phyloP scores from a whole-genome alignment of 2,797 vertebrate species.

The Sebastes diploproa region DNA sequence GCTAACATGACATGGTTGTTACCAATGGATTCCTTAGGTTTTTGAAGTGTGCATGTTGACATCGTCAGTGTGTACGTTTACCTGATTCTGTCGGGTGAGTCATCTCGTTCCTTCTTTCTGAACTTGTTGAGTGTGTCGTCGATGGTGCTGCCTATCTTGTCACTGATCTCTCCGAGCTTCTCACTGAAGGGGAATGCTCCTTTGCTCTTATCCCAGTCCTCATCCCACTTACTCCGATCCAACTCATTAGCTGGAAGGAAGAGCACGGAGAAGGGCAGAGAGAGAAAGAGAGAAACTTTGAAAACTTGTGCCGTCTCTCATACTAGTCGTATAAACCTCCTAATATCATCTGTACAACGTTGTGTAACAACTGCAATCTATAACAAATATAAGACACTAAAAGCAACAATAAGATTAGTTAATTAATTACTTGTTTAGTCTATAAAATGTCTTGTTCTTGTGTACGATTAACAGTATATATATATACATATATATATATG shows the following conservation, averaged over 20 bases:
- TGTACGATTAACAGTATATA: too few relatives aligned
- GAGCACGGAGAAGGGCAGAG: neutral
- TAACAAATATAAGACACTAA: neutral
- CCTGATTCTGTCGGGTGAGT: conserved; percentile 96
- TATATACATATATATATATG: too few relatives aligned
- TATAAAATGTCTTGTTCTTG: neutral
- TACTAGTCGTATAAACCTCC: neutral
- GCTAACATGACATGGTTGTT: too few relatives aligned
- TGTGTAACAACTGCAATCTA: neutral
- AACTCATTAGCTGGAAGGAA: conserved; percentile 82
- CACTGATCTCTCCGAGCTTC: conserved; percentile 95
- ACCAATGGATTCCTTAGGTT: too few relatives aligned
- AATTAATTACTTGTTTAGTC: neutral
- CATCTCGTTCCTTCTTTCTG: conserved; percentile 96
- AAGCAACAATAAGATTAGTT: neutral
- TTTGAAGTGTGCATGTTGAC: too few relatives aligned
- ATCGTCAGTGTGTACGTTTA: conserved; percentile 47
- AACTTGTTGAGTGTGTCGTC: conserved; percentile 99
- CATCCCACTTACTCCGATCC: conserved; percentile 97
- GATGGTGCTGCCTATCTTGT: conserved; percentile 98
- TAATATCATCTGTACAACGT: neutral
- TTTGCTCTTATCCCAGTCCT: conserved; percentile 97
- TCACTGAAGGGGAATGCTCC: conserved; percentile 95
- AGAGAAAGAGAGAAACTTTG: neutral
- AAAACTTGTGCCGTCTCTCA: neutral